Evolutionary conservation across 2,113 vertebrate species (phyloP), one percentile per base, ranked within the genome.

Genomic region (Nothocercus nigrocapillus): DNA sequence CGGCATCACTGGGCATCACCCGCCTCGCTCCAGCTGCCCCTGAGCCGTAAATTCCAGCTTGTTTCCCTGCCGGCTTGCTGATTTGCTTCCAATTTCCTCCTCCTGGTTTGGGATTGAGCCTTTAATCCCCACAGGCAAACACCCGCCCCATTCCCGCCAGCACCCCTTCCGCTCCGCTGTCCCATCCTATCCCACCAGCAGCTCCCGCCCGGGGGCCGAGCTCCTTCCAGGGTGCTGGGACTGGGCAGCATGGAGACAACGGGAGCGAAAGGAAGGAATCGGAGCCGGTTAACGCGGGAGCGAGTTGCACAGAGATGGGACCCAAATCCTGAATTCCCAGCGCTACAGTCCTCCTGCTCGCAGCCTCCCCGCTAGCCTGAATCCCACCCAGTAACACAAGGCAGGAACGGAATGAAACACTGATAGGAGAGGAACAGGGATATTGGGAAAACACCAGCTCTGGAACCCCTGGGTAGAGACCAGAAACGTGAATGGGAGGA

Each of bases 1-100:
- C 21, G 11, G 21, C 49, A 49, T 21, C 21, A 49, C 11, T 49
- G 49, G 49, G 49, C 47, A 49, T 49, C 49, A 49, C 54, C 28
- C 28, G 13, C 56, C 58, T 69, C 7, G 2, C 32, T 49, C 68
- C 68, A 19, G 34, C 68, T 36, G 70, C 20, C 1, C 84, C 78
- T 51, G 38, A 11, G 25, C 76, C 64, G 44, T 83, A 91, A 93
- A 93, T 90, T 85, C 78, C 69, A 36, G n/a, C 90, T 84, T 4
- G 0, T 13, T 76, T 80, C 62, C 72, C 88, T 80, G 80, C 85
- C 75, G 51, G 85, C 12, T 3, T 42, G 40, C 27, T 40, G 90
- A 94, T 92, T 95, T 81, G 56, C 86, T 91, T 95, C 93, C 78
- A 66, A 95, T 96, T 96, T 95, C 93, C 94, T 91, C 81, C 91